Base-by-base conservation (phyloP, 2,888 invertebrate species). In the Eilema sororculum region DNA sequence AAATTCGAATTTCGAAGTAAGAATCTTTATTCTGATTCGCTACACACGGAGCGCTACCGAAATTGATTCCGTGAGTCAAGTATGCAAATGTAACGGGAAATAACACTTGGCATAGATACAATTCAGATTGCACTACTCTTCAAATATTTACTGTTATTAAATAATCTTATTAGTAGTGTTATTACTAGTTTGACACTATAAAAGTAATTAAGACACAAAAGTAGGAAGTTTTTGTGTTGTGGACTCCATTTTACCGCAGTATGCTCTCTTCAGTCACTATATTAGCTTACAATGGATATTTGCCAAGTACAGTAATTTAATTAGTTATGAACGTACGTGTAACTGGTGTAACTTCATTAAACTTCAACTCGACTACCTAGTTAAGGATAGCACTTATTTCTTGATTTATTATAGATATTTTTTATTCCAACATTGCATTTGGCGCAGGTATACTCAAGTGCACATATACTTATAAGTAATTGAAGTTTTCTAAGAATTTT, bases 1-100 rank as follows among this genome's bases (percentile, higher is more conserved):
- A 84, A 82, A 82, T 83, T 82, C 67, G 65, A 75, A 80, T 78
- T 84, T 78, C 77, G 73, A 80, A 83, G 71, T 68, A 68, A 73
- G 65, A 58, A 71, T 71, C 58, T 74, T 78, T 73, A 72, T 68
- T 75, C 77, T 67, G 64, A 65, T 64, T 41, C 61, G 30, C 52
- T 59, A 67, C 62, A 63, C 64, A 70, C 61, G 59, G 24, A 65
- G 24, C 10, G 64, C 56, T n/a, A 33, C 24, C 57, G 56, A 70
- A 78, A 76, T 68, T 63, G 28, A 73, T 69, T 64, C 12, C 58
- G 63, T n/a, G 33, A 68, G 59, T 59, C 56, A 25, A 65, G 52
- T 69, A 71, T 41, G 67, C 69, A 72, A 65, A 76, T 68, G 69
- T 63, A 64, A 58, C 25, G 57, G 28, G 62, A 64, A 20, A 68